Conservation (phyloP, 2,888 invertebrate species). For the Parascotia fuliginaria region DNA sequence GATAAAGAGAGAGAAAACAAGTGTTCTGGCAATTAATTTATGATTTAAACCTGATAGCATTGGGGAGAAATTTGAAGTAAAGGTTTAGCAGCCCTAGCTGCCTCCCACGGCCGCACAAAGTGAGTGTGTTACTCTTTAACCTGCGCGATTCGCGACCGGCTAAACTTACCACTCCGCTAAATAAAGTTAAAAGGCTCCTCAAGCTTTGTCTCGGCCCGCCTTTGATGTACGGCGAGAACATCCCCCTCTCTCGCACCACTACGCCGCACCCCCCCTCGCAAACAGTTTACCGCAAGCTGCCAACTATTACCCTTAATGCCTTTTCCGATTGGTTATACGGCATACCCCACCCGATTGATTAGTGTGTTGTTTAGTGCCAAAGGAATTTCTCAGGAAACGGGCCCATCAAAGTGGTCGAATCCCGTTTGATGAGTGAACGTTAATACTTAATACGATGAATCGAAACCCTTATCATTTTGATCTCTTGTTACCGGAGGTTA, state of each 20-base stretch:
- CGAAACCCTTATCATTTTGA: slow-evolving; percentile 66
- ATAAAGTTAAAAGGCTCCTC: slow-evolving; percentile 86
- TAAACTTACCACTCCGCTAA: slow-evolving; percentile 86
- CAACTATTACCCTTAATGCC: slow-evolving; percentile 84
- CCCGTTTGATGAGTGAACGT: slow-evolving; percentile 64
- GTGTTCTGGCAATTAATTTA: too few species aligned
- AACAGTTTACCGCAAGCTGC: slow-evolving; percentile 82
- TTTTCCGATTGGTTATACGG: slow-evolving; percentile 76
- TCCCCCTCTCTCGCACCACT: slow-evolving; percentile 45
- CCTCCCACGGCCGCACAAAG: slow-evolving; percentile 70
- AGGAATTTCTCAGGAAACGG: slow-evolving; percentile 75
- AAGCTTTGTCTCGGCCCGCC: slow-evolving; percentile 83
- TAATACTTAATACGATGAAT: slow-evolving; percentile 64
- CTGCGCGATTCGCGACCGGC: slow-evolving; percentile 85
- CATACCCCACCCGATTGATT: slow-evolving; percentile 72
- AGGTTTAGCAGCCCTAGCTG: slow-evolving; percentile 54
- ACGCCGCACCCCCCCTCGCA: slow-evolving; percentile 61
- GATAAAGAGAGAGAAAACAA: too few species aligned
- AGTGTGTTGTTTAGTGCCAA: slow-evolving; percentile 66
- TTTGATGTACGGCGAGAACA: slow-evolving; percentile 77
- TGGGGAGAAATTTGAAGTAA: not conserved
- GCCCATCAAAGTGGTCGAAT: slow-evolving; percentile 67
- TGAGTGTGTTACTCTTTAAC: slow-evolving; percentile 86
- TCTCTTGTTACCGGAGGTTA: slow-evolving; percentile 54
- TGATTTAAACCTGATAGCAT: not conserved